Evolutionary conservation across 2,113 vertebrate genomes (phyloP).

Genomic region (Scomber scombrus): DNA sequence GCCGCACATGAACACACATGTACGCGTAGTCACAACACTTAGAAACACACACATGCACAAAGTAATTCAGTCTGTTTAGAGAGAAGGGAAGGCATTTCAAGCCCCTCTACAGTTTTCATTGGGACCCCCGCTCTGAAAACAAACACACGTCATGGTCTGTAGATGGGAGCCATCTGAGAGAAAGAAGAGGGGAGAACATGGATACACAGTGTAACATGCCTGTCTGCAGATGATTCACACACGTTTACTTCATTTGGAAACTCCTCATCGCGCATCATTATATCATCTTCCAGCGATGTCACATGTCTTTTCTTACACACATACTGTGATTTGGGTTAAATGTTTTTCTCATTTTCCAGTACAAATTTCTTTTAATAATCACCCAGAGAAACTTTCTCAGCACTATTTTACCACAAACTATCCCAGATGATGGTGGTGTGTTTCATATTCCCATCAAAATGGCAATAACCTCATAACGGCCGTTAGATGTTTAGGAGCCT

Average conservation of each 20-base stretch:
- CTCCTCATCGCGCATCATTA: neutral
- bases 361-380: neutral
- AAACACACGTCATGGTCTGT: slow-evolving; percentile 62
- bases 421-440: neutral
- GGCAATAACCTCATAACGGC: slow-evolving; percentile 29
- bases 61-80: slow-evolving; percentile 49
- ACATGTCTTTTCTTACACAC: neutral
- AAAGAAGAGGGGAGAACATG: slow-evolving; percentile 4
- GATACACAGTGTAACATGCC: neutral
- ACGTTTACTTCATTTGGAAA: neutral
- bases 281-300: neutral
- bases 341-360: neutral
- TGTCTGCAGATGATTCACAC: neutral
- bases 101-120: slow-evolving; percentile 56
- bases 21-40: neutral
- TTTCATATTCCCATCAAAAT: slow-evolving; percentile 33
- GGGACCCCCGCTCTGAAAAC: slow-evolving; percentile 66
- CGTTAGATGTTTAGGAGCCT: slow-evolving; percentile 40
- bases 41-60: slow-evolving; percentile 35
- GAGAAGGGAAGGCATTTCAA: slow-evolving; percentile 57
- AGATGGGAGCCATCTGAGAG: slow-evolving; percentile 44
- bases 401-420: slow-evolving; percentile 12
- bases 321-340: neutral
- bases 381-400: neutral
- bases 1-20: slow-evolving; percentile 21